phyloP scores from a whole-genome alignment of 2,113 vertebrate species.

The Pristiophorus japonicus region DNA sequence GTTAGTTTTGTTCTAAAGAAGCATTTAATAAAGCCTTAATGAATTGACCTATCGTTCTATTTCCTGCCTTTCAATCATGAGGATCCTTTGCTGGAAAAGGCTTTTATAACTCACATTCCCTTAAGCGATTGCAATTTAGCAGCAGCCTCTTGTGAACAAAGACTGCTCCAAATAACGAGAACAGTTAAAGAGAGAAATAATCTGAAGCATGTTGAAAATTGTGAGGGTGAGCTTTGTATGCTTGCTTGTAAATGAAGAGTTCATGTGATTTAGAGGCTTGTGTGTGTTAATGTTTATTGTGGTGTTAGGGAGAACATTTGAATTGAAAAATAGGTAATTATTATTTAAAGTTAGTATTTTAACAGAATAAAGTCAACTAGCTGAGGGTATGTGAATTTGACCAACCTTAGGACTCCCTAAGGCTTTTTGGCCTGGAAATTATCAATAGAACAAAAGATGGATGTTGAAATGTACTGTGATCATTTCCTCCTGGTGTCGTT shows the following conservation, averaged over 20 bases:
- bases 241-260: constrained; percentile 49
- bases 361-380: background rate
- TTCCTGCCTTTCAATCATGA: constrained; percentile 77
- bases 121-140: constrained; percentile 93
- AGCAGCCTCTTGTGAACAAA: constrained; percentile 83
- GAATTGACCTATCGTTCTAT: constrained; percentile 84
- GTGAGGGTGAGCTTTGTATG: constrained; percentile 67
- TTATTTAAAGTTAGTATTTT: background rate
- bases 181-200: constrained; percentile 76
- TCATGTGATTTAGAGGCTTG: background rate
- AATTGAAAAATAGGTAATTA: background rate
- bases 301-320: background rate
- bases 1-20: constrained; percentile 82
- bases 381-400: background rate
- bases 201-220: constrained; percentile 57
- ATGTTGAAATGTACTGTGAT: too few relatives aligned
- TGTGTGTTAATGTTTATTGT: background rate
- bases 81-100: constrained; percentile 61
- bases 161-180: constrained; percentile 78
- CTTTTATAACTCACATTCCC: constrained; percentile 75
- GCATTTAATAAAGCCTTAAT: constrained; percentile 89
- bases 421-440: background rate
- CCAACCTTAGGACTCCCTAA: background rate
- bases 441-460: too few relatives aligned
- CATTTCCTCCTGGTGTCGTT: too few relatives aligned